These are phyloP conservation scores for Cataglyphis cursor DNA, from an alignment of 2,888 invertebrate genomes.

Conservation along the genomic window DNA sequence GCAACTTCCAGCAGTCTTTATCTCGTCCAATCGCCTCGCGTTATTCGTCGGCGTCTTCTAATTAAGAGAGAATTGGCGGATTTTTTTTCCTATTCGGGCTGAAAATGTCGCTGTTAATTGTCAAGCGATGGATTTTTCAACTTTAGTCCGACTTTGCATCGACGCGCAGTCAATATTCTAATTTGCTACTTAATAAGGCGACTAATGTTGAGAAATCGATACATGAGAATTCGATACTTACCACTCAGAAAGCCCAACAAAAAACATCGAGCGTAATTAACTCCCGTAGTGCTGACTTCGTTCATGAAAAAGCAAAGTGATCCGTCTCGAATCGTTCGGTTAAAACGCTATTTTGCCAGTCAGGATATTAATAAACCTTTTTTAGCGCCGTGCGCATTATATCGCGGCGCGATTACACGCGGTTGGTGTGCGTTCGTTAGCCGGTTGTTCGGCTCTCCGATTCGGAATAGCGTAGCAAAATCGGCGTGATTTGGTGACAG, in stretches of 20 bases:
- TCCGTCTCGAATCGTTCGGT: slow-evolving; percentile 42
- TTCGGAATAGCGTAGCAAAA: slow-evolving; percentile 26
- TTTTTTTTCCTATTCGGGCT: slow-evolving; percentile 60
- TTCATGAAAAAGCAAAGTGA: slow-evolving; percentile 18
- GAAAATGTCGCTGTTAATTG: slow-evolving; percentile 48
- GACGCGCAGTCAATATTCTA: slow-evolving; percentile 1
- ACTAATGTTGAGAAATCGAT: slow-evolving; percentile 6
- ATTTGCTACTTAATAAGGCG: slow-evolving; percentile 2
- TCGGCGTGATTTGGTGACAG: slow-evolving; percentile 73
- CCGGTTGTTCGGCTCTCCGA: not conserved
- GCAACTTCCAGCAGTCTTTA: slow-evolving; percentile 76
- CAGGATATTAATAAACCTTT: slow-evolving; percentile 48
- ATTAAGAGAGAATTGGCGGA: slow-evolving; percentile 76
- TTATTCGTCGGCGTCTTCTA: slow-evolving; percentile 82
- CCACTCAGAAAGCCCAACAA: not conserved
- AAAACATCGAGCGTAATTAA: slow-evolving; percentile 32
- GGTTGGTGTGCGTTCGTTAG: slow-evolving; percentile 17
- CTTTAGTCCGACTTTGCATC: not conserved
- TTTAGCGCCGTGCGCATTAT: slow-evolving; percentile 3
- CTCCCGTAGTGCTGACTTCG: not conserved
- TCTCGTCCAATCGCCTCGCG: slow-evolving; percentile 80
- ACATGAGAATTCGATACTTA: slow-evolving; percentile 22
- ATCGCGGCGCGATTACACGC: slow-evolving; percentile 20
- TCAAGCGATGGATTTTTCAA: slow-evolving; percentile 10
- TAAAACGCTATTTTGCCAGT: slow-evolving; percentile 40